phyloP scores from a whole-genome alignment of 1,140 invertebrate species.

The Rhynchophorus ferrugineus region DNA sequence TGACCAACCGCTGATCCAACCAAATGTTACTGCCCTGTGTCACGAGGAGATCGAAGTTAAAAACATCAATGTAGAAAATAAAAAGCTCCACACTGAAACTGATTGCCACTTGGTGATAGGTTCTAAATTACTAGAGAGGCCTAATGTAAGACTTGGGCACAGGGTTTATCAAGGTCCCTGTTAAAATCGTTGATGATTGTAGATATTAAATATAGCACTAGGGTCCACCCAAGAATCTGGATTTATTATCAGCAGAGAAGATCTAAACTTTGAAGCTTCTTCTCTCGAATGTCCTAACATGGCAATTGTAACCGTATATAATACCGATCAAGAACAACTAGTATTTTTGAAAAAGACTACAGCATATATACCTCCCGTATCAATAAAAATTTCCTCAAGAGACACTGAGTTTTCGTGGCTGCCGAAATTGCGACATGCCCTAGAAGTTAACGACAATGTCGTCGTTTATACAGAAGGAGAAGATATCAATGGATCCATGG shows the following conservation, averaged over 20 bases:
- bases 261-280: constrained; percentile 30
- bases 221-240: constrained; percentile 41
- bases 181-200: background rate
- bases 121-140: constrained; percentile 39
- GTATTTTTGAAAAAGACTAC: constrained; percentile 29
- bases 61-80: constrained; percentile 52
- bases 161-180: background rate
- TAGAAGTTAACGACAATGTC: constrained; percentile 48
- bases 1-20: constrained; percentile 52
- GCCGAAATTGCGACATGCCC: constrained; percentile 44
- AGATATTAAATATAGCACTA: constrained; percentile 41
- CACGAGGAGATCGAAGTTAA: constrained; percentile 44
- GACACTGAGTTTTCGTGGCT: background rate
- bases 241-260: constrained; percentile 45
- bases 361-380: background rate
- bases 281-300: constrained; percentile 23
- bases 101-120: constrained; percentile 51
- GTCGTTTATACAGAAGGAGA: constrained; percentile 55
- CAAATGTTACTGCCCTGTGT: constrained; percentile 45
- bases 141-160: background rate
- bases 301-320: constrained; percentile 42
- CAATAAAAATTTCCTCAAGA: background rate
- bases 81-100: constrained; percentile 49
- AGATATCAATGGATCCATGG: constrained; percentile 66
- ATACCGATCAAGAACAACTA: constrained; percentile 41